A percentile compares a stretch with the other conserved stretches of the same genome.
phyloP scores from a whole-genome alignment of 2,797 vertebrate species.

The Harpagifer antarcticus region DNA sequence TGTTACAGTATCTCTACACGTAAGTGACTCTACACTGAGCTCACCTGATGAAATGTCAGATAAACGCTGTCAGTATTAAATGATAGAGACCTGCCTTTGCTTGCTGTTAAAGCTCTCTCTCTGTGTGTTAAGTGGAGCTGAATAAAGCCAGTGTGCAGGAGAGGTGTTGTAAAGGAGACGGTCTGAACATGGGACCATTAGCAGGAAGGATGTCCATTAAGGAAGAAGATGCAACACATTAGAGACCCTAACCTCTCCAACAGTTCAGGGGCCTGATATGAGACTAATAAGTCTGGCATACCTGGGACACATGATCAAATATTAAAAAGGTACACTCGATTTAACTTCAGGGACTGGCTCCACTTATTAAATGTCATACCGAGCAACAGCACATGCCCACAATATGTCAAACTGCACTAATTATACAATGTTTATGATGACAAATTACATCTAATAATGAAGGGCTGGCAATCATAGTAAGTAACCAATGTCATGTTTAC shows the following conservation, averaged over 20 bases:
- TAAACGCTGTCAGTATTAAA: conserved; percentile 51
- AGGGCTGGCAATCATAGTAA: conserved; percentile 58
- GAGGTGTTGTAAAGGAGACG: conserved; percentile 54
- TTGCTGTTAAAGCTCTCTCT: conserved; percentile 48
- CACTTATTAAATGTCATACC: conserved; percentile 42
- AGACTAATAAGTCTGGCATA: conserved; percentile 49
- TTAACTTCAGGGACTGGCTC: conserved; percentile 35
- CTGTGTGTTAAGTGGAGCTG: conserved; percentile 55
- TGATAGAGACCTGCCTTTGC: conserved; percentile 35
- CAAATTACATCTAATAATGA: conserved; percentile 65
- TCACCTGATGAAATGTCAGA: conserved; percentile 37
- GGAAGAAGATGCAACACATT: conserved; percentile 78
- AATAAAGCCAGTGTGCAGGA: conserved; percentile 51
- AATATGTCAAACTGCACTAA: conserved; percentile 57
- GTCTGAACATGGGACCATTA: conserved; percentile 65
- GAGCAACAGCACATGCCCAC: conserved; percentile 36
- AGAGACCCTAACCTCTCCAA: conserved; percentile 61
- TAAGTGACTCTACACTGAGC: conserved; percentile 10
- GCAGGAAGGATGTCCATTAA: conserved; percentile 79
- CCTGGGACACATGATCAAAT: conserved; percentile 49
- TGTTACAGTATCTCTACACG: conserved; percentile 11
- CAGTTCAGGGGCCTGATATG: conserved; percentile 53
- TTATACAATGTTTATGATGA: conserved; percentile 61
- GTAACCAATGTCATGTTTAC: conserved; percentile 57
- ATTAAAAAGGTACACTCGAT: conserved; percentile 29